Evolutionary conservation across 2,888 invertebrate species (phyloP).

Genomic region (Dryobotodes eremita): DNA sequence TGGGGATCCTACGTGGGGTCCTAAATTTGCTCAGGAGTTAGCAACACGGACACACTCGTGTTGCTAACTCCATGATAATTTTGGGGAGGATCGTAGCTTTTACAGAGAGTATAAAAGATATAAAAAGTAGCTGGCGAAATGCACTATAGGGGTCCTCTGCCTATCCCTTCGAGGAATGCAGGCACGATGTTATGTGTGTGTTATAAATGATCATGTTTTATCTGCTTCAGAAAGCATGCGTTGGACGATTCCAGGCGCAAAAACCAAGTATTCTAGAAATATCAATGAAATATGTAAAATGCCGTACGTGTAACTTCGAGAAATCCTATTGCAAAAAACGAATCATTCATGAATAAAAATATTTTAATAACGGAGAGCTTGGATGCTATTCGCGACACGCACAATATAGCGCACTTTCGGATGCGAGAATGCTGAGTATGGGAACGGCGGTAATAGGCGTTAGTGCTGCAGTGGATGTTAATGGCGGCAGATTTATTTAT

Average conservation of each 20-base stretch:
- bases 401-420: slow-evolving; percentile 25
- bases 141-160: not conserved
- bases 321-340: slow-evolving; percentile 38
- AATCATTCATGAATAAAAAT: slow-evolving; percentile 28
- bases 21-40: slow-evolving; percentile 27
- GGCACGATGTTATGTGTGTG: not conserved
- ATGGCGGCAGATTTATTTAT: slow-evolving; percentile 53
- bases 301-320: not conserved
- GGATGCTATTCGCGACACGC: slow-evolving; percentile 29
- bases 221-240: not conserved
- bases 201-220: not conserved
- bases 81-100: slow-evolving; percentile 1
- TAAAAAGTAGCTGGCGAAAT: not conserved
- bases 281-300: not conserved
- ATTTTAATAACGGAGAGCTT: slow-evolving; percentile 30
- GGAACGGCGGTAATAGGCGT: slow-evolving; percentile 28
- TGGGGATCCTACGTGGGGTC: slow-evolving; percentile 50
- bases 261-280: not conserved
- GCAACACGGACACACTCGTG: not conserved
- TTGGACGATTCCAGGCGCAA: slow-evolving; percentile 4
- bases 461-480: slow-evolving; percentile 45
- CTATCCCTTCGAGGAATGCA: not conserved
- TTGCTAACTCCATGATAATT: not conserved
- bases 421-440: slow-evolving; percentile 33
- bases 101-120: not conserved